phyloP scores from a whole-genome alignment of 37 sponge, comb jelly and placozoan genomes.

The Agelas oroides region DNA sequence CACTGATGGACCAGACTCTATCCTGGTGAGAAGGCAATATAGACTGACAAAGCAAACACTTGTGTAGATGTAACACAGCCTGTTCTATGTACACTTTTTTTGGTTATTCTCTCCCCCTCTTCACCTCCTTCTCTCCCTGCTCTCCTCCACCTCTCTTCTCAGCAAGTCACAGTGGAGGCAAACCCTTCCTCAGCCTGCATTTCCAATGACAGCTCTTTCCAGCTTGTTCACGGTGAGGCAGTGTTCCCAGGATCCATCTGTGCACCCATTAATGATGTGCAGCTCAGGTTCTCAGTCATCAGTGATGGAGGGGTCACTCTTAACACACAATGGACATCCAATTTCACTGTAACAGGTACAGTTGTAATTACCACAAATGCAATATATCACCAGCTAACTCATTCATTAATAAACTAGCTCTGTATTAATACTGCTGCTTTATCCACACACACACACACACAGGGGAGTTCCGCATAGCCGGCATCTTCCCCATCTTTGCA shows the following conservation, averaged over 20 bases:
- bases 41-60: background rate
- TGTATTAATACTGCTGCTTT: too few relatives aligned
- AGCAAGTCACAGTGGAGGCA: conserved; percentile 5
- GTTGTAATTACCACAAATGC: too few relatives aligned
- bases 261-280: background rate
- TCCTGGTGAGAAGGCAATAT: conserved; percentile 19
- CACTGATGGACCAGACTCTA: conserved; percentile 61
- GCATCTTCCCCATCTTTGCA: conserved; percentile 7
- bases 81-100: background rate
- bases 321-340: conserved; percentile 8
- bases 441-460: background rate
- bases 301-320: background rate
- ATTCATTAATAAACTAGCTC: too few relatives aligned
- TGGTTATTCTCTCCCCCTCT: too few relatives aligned
- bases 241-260: conserved; percentile 60
- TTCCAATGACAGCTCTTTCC: conserved; percentile 51
- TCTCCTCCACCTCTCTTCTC: background rate
- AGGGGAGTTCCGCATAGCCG: background rate
- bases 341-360: conserved; percentile 41
- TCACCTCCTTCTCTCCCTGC: too few relatives aligned
- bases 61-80: background rate
- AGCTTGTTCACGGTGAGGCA: conserved; percentile 17
- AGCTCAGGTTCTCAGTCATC: conserved; percentile 39
- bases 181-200: conserved; percentile 48
- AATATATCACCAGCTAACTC: too few relatives aligned